Conservation (phyloP, 2,113 vertebrate genomes). For the Numida meleagris region DNA sequence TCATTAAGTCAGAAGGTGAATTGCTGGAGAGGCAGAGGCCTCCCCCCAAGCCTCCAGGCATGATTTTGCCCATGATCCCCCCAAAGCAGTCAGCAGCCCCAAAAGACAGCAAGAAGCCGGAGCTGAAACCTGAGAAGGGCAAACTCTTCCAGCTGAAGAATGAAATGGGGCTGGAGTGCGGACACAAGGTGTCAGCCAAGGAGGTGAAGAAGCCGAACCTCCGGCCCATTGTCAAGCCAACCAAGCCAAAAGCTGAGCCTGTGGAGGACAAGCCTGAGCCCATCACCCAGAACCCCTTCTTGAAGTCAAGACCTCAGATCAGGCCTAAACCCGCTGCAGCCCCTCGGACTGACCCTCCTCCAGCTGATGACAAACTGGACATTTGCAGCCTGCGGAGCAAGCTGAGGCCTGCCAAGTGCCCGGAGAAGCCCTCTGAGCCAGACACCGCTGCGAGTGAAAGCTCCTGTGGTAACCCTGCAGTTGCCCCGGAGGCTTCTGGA, state of each 20-base stretch:
- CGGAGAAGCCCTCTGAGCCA: conserved; percentile 75
- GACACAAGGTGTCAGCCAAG: conserved; percentile 92
- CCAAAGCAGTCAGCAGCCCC: conserved; percentile 80
- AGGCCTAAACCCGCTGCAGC: conserved; percentile 88
- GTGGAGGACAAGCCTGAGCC: conserved; percentile 86
- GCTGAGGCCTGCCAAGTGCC: conserved; percentile 88
- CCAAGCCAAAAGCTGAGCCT: conserved; percentile 85
- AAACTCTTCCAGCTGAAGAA: conserved; percentile 90
- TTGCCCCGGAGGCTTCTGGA: conserved; percentile 52
- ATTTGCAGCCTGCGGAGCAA: conserved; percentile 94
- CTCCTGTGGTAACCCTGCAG: conserved; percentile 42
- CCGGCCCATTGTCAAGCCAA: conserved; percentile 89
- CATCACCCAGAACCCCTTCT: conserved; percentile 76
- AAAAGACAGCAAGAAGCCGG: conserved; percentile 83
- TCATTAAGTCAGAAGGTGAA: conserved; percentile 91
- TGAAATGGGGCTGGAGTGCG: conserved; percentile 96
- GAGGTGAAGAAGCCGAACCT: conserved; percentile 96
- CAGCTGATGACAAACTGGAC: conserved; percentile 86
- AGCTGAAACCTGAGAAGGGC: conserved; percentile 89
- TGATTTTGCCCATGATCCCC: conserved; percentile 84
- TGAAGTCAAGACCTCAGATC: conserved; percentile 89
- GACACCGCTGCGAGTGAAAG: conserved; percentile 59
- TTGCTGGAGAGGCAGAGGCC: conserved; percentile 80
- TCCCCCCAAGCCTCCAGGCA: conserved; percentile 88
- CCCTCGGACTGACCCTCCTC: conserved; percentile 80